These are phyloP conservation scores for Hydrozoanthus tunicans DNA, from an alignment of 64 coral and sea anemone species.

Conservation along the genomic window DNA sequence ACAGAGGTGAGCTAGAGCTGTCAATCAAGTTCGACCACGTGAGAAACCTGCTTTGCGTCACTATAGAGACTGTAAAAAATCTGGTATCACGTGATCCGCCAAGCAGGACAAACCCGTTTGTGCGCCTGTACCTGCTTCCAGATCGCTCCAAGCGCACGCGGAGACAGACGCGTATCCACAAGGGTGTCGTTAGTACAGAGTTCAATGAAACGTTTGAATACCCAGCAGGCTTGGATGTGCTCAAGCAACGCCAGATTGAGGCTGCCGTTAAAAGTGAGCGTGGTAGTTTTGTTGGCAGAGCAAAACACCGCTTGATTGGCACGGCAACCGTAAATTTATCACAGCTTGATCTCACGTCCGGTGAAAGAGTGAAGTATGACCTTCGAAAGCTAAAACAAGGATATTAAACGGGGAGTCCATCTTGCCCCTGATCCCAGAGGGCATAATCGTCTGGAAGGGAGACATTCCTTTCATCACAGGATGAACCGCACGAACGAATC, in stretches of 20 bases:
- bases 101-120: slow-evolving; percentile 85
- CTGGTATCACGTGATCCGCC: slow-evolving; percentile 72
- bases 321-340: slow-evolving; percentile 59
- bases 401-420: not conserved
- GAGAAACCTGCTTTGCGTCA: slow-evolving; percentile 75
- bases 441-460: no score
- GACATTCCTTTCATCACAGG: no score
- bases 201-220: slow-evolving; percentile 85
- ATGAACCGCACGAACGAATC: no score
- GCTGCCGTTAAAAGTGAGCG: slow-evolving; percentile 79
- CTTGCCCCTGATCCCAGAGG: not conserved
- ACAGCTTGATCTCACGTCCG: slow-evolving; percentile 57
- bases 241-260: slow-evolving; percentile 66
- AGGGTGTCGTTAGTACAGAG: slow-evolving; percentile 48
- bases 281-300: slow-evolving; percentile 54
- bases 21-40: slow-evolving; percentile 70
- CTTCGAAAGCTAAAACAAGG: slow-evolving; percentile 29
- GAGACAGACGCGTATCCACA: slow-evolving; percentile 51
- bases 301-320: slow-evolving; percentile 78
- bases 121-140: slow-evolving; percentile 84
- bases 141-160: slow-evolving; percentile 88
- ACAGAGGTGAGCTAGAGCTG: slow-evolving; percentile 70
- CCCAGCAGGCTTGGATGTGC: slow-evolving; percentile 77
- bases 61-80: slow-evolving; percentile 59
- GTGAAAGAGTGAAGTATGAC: slow-evolving; percentile 54